phyloP scores from a whole-genome alignment of 92 coral and sea anemone genomes.

The Porites divaricata region DNA sequence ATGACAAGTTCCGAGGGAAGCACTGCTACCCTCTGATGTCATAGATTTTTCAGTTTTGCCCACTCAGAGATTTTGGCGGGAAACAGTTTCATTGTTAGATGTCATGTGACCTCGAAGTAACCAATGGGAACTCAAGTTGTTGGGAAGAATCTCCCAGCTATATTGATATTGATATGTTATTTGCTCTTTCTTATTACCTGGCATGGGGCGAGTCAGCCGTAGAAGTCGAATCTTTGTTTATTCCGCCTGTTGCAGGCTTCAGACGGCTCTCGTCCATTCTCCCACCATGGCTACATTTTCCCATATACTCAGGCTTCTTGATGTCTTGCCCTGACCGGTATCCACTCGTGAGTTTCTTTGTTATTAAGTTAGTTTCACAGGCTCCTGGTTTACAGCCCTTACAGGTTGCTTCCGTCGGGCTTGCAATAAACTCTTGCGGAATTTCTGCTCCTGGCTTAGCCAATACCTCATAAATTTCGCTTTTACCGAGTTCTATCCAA shows the following conservation, averaged over 20 bases:
- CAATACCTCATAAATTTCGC: conserved; percentile 10
- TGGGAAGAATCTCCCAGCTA: too few relatives aligned
- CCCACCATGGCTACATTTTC: conserved; percentile 76
- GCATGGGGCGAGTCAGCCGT: conserved; percentile 43
- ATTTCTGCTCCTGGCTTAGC: conserved; percentile 45
- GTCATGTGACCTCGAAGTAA: too few relatives aligned
- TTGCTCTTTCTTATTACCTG: conserved; percentile 19
- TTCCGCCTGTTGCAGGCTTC: conserved; percentile 62
- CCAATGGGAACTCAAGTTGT: too few relatives aligned
- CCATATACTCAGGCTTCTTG: conserved; percentile 42
- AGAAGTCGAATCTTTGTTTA: conserved; percentile 52
- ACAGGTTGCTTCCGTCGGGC: conserved; percentile 45
- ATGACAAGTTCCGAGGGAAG: too few relatives aligned
- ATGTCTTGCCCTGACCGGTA: conserved; percentile 66
- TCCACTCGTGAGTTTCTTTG: conserved; percentile 61
- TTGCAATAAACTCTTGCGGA: conserved; percentile 31
- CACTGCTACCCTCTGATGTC: too few relatives aligned
- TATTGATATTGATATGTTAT: too few relatives aligned
- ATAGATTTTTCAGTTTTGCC: too few relatives aligned
- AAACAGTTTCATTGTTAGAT: too few relatives aligned
- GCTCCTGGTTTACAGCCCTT: conserved; percentile 35
- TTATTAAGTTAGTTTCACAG: conserved; percentile 49
- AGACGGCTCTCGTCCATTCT: conserved; percentile 41
- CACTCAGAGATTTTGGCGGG: too few relatives aligned
- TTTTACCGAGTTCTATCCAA: conserved; percentile 68